These are phyloP conservation scores for Perdita meconis DNA, from an alignment of 2,888 invertebrate species.

Conservation along the genomic window DNA sequence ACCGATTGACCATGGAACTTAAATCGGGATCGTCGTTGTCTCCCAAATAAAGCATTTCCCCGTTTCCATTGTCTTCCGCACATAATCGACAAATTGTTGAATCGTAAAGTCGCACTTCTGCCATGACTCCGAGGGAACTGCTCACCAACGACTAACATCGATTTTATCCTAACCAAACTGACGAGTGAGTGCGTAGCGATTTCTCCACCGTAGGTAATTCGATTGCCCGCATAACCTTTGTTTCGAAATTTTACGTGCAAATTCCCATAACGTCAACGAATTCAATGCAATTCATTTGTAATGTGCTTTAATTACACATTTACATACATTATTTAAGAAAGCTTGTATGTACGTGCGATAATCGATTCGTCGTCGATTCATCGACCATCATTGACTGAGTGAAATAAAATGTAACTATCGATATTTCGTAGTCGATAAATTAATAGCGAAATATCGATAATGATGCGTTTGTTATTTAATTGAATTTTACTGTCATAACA, in stretches of 20 bases:
- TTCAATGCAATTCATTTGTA: neutral
- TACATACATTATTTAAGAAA: constrained; percentile 18
- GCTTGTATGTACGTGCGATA: constrained; percentile 4
- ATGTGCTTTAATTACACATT: constrained; percentile 22
- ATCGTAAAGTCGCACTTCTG: constrained; percentile 86
- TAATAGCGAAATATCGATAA: constrained; percentile 17
- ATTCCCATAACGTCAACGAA: neutral
- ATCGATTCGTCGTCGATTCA: constrained; percentile 30
- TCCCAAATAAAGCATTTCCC: constrained; percentile 87
- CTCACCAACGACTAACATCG: constrained; percentile 52
- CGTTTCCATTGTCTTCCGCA: constrained; percentile 90
- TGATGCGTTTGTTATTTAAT: neutral
- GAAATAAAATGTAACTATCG: constrained; percentile 3
- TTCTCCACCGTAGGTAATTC: neutral
- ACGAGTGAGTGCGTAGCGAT: constrained; percentile 39
- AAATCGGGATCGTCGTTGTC: constrained; percentile 85
- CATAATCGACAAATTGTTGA: constrained; percentile 91
- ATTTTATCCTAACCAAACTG: constrained; percentile 58
- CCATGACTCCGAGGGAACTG: constrained; percentile 68
- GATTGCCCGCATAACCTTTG: neutral
- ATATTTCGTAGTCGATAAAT: constrained; percentile 27
- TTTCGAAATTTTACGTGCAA: constrained; percentile 7
- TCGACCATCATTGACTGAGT: constrained; percentile 22
- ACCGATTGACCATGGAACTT: constrained; percentile 89
- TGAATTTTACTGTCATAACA: neutral